These are phyloP conservation scores for Scolopax bukidnonensis DNA, from an alignment of 2,797 vertebrate genomes.

Conservation along the genomic window DNA sequence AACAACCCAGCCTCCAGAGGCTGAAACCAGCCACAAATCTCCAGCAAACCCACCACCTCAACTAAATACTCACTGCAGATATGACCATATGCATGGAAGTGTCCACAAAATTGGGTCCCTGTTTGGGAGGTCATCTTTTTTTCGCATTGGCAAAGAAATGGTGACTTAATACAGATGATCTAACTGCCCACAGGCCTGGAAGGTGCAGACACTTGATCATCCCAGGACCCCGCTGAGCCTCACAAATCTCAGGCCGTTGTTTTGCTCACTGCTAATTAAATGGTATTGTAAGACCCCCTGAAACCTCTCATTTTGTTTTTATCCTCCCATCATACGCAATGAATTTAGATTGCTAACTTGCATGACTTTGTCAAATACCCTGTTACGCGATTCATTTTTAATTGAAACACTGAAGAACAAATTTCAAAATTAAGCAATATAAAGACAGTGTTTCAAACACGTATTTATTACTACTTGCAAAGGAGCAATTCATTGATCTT, in stretches of 20 bases:
- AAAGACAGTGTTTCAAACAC: neutral
- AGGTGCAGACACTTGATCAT: neutral
- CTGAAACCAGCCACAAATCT: neutral
- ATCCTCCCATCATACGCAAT: neutral
- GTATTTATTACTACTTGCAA: neutral
- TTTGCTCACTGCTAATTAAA: neutral
- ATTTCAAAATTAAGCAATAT: neutral
- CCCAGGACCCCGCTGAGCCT: neutral
- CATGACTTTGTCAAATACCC: neutral
- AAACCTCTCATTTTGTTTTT: neutral
- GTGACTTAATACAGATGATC: neutral
- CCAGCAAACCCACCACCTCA: neutral
- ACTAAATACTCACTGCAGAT: neutral
- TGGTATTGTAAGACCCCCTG: neutral
- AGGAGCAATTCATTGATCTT: neutral
- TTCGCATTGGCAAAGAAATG: neutral
- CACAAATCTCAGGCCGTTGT: neutral
- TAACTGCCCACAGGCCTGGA: neutral
- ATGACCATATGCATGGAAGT: neutral
- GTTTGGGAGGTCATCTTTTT: fast-evolving
- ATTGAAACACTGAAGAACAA: neutral
- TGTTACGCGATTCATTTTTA: neutral
- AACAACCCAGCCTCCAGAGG: neutral
- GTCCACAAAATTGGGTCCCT: fast-evolving
- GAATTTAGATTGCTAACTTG: neutral